These are phyloP conservation scores for Carassius auratus DNA, from an alignment of 2,113 vertebrate species.

Conservation along the genomic window DNA sequence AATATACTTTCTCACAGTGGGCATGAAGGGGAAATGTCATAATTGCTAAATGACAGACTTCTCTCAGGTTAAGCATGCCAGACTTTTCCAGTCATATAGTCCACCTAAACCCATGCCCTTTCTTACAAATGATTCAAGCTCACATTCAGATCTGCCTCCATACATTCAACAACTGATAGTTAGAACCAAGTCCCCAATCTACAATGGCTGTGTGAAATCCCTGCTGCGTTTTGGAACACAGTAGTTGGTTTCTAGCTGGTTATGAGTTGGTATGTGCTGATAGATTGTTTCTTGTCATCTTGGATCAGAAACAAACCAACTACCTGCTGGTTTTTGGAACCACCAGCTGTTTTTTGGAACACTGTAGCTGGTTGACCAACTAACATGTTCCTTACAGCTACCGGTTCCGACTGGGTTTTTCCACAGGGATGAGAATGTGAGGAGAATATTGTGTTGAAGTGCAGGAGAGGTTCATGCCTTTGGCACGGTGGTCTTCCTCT, in stretches of 20 bases:
- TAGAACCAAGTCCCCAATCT: neutral
- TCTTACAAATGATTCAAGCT: neutral
- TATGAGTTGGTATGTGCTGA: neutral
- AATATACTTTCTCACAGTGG: neutral
- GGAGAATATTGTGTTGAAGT: neutral
- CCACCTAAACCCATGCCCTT: neutral
- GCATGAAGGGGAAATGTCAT: neutral
- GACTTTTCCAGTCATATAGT: neutral
- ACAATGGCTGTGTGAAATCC: neutral
- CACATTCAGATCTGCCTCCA: neutral
- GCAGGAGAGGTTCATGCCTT: conserved; percentile 74
- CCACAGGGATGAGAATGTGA: neutral
- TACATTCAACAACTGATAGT: neutral
- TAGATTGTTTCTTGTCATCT: neutral
- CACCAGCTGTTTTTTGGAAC: neutral
- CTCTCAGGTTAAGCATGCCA: no score
- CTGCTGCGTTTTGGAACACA: neutral
- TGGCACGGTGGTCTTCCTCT: conserved; percentile 89
- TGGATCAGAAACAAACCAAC: neutral
- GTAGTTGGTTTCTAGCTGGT: neutral
- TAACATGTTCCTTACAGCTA: neutral
- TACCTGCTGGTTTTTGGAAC: neutral
- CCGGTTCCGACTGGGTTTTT: neutral
- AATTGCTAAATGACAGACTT: no score
- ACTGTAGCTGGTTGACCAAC: neutral